Evolutionary conservation across 1,140 invertebrate species (phyloP).

Genomic region (Papilio dardanus): DNA sequence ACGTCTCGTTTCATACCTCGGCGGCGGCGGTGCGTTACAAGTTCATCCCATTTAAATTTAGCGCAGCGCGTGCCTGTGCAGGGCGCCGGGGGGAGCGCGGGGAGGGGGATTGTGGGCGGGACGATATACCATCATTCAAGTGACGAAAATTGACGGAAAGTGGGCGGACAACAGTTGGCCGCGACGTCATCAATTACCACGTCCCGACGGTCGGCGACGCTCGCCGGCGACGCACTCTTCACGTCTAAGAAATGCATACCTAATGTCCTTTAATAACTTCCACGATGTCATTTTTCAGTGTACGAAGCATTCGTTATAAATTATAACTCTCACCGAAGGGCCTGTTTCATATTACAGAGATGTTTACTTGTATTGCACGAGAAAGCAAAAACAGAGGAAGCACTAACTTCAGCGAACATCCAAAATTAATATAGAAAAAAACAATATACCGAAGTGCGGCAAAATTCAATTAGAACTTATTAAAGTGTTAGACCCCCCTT

Average conservation of each 20-base stretch:
- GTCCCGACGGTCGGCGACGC: slow-evolving; percentile 69
- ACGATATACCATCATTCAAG: slow-evolving; percentile 79
- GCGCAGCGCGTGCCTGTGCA: slow-evolving; percentile 75
- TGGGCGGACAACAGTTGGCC: slow-evolving; percentile 79
- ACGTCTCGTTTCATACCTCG: slow-evolving; percentile 70
- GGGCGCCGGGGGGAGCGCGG: slow-evolving; percentile 42
- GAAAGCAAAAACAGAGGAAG: too few species aligned
- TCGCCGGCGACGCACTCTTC: slow-evolving; percentile 52
- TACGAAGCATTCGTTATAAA: slow-evolving; percentile 7
- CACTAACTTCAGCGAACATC: not conserved
- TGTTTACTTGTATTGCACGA: too few species aligned
- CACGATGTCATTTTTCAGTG: slow-evolving; percentile 56
- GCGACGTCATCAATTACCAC: slow-evolving; percentile 80
- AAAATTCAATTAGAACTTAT: not conserved
- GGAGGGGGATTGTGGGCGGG: slow-evolving; percentile 61
- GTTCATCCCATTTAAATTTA: slow-evolving; percentile 81
- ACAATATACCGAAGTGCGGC: not conserved
- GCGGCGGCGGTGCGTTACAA: slow-evolving; percentile 72
- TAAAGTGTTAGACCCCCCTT: not conserved
- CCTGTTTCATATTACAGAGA: not conserved
- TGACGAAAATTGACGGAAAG: slow-evolving; percentile 82
- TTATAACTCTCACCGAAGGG: not conserved
- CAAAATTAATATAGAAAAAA: not conserved
- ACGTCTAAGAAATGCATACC: slow-evolving; percentile 63
- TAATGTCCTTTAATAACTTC: slow-evolving; percentile 60